Percentiles rank a stretch among this genome's conserved stretches.
phyloP scores from a whole-genome alignment of 2,113 vertebrate genomes.

The Ophthalmolycus amberensis region DNA sequence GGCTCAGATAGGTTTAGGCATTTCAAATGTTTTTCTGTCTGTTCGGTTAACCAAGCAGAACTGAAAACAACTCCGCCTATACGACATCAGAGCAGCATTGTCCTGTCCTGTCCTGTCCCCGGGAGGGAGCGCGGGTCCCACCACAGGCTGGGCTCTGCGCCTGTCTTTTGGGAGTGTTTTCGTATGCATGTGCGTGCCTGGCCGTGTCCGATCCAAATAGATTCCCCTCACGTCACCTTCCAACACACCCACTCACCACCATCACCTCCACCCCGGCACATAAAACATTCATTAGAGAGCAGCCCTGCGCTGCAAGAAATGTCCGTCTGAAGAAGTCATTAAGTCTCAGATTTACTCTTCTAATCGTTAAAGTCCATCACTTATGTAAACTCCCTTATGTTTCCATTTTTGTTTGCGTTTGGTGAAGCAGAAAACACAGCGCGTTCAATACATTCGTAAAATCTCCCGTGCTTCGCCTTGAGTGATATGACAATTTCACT shows the following conservation, averaged over 20 bases:
- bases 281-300: constrained; percentile 91
- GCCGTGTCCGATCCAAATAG: constrained; percentile 87
- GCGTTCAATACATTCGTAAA: not conserved
- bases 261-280: constrained; percentile 85
- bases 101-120: constrained; percentile 7
- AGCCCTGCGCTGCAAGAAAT: constrained; percentile 73
- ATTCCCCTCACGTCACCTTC: constrained; percentile 89
- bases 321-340: constrained; percentile 52
- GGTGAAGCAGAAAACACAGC: not conserved
- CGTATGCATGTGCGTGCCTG: constrained; percentile 66
- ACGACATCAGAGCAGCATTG: constrained; percentile 3
- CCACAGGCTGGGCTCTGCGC: constrained; percentile 21
- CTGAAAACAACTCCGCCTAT: constrained; percentile 16
- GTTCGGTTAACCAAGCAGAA: constrained; percentile 15
- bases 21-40: not conserved
- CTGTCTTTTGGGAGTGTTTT: constrained; percentile 37
- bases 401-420: not conserved
- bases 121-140: constrained; percentile 31
- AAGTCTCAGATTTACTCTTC: constrained; percentile 26
- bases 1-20: not conserved
- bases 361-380: constrained; percentile 16
- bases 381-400: constrained; percentile 7
- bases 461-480: not conserved
- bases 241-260: constrained; percentile 39
- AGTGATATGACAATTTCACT: constrained; percentile 19